Evolutionary conservation across 2,113 vertebrate species (phyloP).

Genomic region (Heliornis fulica): DNA sequence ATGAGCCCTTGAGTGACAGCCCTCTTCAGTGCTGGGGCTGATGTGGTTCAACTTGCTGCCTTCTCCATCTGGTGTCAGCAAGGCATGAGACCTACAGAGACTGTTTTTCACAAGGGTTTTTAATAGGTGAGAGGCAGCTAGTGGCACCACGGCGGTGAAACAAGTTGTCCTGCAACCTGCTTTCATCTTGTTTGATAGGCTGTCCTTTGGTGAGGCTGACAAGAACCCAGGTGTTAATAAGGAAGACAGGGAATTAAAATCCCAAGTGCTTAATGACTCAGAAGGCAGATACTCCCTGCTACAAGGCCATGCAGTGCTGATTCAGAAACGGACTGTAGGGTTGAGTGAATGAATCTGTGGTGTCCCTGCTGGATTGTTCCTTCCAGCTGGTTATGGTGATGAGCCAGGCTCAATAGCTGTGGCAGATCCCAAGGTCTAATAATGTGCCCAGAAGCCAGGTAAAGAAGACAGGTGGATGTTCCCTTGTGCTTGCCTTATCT

Average conservation of each 20-base stretch:
- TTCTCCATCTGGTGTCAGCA: constrained; percentile 25
- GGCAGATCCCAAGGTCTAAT: background rate
- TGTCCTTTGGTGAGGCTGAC: background rate
- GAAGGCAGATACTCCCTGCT: background rate
- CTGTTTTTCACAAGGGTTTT: background rate
- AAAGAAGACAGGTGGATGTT: background rate
- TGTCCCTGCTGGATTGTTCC: background rate
- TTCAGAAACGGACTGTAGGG: background rate
- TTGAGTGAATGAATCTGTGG: accelerated
- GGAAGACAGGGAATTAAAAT: background rate
- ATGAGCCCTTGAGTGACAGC: background rate
- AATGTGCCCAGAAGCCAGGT: background rate
- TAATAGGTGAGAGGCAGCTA: background rate
- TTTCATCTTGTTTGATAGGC: background rate
- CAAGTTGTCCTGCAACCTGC: background rate
- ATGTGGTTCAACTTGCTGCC: background rate
- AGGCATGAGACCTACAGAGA: background rate
- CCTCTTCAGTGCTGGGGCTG: background rate
- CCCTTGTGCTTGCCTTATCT: background rate
- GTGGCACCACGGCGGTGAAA: background rate
- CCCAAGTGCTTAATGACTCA: background rate
- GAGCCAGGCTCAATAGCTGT: background rate
- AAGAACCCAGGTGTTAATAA: background rate
- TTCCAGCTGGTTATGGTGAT: background rate
- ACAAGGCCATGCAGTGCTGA: background rate